These are phyloP conservation scores for Drosophila anomalata DNA, from an alignment of 2,888 invertebrate species.

Conservation along the genomic window DNA sequence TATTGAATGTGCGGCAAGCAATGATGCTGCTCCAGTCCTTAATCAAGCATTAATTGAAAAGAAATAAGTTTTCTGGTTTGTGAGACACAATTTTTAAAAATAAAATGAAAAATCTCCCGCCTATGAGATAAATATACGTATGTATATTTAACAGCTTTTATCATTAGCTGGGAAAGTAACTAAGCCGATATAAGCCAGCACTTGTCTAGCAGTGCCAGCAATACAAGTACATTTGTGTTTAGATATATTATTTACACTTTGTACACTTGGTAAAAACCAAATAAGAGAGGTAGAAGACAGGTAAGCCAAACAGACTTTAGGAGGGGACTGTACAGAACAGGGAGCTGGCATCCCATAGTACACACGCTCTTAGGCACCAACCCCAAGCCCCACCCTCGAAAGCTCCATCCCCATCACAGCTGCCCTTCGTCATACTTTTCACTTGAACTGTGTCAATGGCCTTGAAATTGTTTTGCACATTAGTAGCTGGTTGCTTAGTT, in stretches of 20 bases:
- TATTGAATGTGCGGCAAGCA: conserved; percentile 51
- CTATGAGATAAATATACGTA: too few relatives aligned
- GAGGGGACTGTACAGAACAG: neutral
- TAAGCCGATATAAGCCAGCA: neutral
- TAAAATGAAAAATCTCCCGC: neutral
- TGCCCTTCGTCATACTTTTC: conserved; percentile 45
- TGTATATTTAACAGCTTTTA: neutral
- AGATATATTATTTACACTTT: conserved; percentile 64
- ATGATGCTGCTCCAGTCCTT: conserved; percentile 40
- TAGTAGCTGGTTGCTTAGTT: conserved; percentile 12
- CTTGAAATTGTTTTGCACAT: conserved; percentile 78
- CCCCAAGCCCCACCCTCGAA: neutral
- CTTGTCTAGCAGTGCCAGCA: neutral
- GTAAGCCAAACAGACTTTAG: neutral
- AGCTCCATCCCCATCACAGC: neutral
- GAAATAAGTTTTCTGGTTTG: neutral
- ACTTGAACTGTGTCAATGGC: conserved; percentile 76
- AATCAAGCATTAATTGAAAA: conserved; percentile 26
- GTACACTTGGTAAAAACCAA: conserved; percentile 59
- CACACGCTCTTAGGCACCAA: neutral
- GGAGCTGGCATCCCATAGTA: neutral
- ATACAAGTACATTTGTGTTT: neutral
- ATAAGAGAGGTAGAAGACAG: conserved; percentile 34
- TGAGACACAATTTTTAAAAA: neutral
- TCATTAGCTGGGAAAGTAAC: conserved; percentile 29